phyloP scores from a whole-genome alignment of 2,888 invertebrate genomes.

The Trissonchulus sp. region DNA sequence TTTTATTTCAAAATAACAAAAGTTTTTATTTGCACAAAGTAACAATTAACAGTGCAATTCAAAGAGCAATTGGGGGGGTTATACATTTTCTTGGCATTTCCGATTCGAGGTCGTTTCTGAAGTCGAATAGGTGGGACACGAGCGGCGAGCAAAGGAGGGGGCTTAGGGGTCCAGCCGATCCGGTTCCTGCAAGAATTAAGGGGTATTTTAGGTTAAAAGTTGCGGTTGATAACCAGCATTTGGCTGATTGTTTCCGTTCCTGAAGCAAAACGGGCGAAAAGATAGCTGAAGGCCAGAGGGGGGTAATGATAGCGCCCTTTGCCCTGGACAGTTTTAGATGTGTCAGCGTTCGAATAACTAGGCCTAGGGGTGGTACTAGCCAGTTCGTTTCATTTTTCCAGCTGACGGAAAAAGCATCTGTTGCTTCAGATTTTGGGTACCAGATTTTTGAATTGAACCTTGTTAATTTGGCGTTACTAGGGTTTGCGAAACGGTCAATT shows the following conservation, averaged over 20 bases:
- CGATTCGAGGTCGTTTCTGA: too few species aligned
- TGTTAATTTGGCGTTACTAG: background rate
- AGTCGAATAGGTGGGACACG: background rate
- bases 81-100: too few species aligned
- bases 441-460: slow-evolving; percentile 15
- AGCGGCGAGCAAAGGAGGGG: background rate
- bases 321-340: background rate
- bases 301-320: background rate
- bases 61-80: too few species aligned
- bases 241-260: background rate
- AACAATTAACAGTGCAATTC: too few species aligned
- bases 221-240: background rate
- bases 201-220: background rate
- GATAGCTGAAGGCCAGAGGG: background rate
- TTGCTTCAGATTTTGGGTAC: background rate
- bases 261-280: background rate
- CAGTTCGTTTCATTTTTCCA: slow-evolving; percentile 1
- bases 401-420: background rate
- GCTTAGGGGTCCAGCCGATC: background rate
- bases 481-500: slow-evolving; percentile 13
- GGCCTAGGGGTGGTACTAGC: slow-evolving; percentile 6
- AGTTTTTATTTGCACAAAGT: background rate
- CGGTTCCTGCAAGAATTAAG: background rate
- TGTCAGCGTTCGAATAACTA: background rate
- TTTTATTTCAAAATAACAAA: background rate